A percentile compares a stretch with the other conserved stretches of the same genome.
Conservation (phyloP, 2,888 invertebrate species). For the Troides oblongomaculatus region DNA sequence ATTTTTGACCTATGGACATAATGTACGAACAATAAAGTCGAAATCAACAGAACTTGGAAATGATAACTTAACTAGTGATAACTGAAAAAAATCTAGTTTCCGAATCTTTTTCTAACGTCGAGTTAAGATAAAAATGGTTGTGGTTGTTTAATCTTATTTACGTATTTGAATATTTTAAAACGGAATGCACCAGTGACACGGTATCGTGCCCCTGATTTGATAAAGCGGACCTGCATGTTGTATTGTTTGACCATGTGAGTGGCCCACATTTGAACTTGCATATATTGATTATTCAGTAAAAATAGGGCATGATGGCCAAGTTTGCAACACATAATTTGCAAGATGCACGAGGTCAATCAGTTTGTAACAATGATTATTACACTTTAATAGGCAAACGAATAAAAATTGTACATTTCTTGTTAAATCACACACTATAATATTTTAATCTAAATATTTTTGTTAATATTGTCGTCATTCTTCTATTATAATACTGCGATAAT, state of each 20-base stretch:
- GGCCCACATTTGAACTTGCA: conserved; percentile 30
- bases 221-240: conserved; percentile 42
- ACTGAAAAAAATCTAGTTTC: conserved; percentile 3
- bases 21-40: too few species aligned
- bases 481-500: too few species aligned
- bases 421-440: too few species aligned
- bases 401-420: too few species aligned
- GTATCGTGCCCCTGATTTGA: conserved; percentile 40
- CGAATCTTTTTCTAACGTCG: conserved; percentile 29
- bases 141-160: conserved; percentile 42
- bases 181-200: conserved; percentile 48
- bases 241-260: conserved; percentile 37
- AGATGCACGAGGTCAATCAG: conserved; percentile 5
- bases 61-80: too few species aligned
- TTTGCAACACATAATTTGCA: conserved; percentile 1
- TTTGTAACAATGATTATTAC: neutral
- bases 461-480: too few species aligned
- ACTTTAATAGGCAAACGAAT: too few species aligned
- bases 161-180: conserved; percentile 44
- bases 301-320: conserved; percentile 13
- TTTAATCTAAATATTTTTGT: too few species aligned
- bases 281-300: conserved; percentile 14
- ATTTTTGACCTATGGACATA: too few species aligned
- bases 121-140: conserved; percentile 28
- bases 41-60: too few species aligned